Percentiles rank a stretch among this genome's conserved stretches.
Conservation (phyloP, 2,888 invertebrate genomes). For the Hyposoter dolosus region DNA sequence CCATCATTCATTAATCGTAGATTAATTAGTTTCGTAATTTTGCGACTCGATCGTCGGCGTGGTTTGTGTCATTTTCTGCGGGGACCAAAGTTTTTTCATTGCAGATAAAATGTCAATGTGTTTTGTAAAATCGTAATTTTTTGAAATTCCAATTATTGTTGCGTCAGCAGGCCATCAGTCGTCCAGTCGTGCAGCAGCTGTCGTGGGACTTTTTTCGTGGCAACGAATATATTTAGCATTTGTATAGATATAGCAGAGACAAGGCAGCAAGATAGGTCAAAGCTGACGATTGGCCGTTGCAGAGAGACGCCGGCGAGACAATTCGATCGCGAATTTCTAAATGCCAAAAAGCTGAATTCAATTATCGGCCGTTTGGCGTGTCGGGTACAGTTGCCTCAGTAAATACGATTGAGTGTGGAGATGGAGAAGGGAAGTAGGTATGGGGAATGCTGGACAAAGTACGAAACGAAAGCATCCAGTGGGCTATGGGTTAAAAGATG, state of each 20-base stretch:
- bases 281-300: slow-evolving; percentile 31
- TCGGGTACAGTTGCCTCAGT: slow-evolving; percentile 43
- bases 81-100: background rate
- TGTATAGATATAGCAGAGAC: background rate
- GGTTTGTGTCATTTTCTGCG: background rate
- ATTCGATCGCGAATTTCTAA: slow-evolving; percentile 76
- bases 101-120: background rate
- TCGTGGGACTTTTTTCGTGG: background rate
- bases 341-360: slow-evolving; percentile 79
- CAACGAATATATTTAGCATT: background rate
- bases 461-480: slow-evolving; percentile 19
- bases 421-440: slow-evolving; percentile 17
- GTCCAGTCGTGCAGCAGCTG: background rate
- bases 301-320: background rate
- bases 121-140: background rate
- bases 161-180: background rate
- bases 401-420: slow-evolving; percentile 29
- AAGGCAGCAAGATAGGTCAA: background rate
- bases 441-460: slow-evolving; percentile 8
- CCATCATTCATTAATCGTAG: background rate
- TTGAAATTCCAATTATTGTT: background rate
- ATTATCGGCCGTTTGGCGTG: slow-evolving; percentile 74
- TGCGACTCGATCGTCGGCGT: background rate
- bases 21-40: slow-evolving; percentile 4
- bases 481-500: slow-evolving; percentile 69